Base-by-base conservation (phyloP, 2,888 invertebrate genomes). In the Lordiphosa fenestrarum region DNA sequence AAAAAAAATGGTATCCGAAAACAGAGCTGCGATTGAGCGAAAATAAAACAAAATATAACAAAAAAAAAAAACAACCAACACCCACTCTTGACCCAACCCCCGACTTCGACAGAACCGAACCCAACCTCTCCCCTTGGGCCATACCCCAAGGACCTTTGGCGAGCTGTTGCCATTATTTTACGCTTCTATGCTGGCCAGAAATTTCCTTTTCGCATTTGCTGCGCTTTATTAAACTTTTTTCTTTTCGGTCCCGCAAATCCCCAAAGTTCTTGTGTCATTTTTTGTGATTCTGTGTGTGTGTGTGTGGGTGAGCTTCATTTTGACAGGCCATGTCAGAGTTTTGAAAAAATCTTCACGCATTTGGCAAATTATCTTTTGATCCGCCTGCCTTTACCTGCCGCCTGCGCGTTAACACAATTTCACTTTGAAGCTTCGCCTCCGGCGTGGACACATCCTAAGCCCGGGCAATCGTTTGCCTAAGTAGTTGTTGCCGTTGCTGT, bases 331-430 rank as follows among this genome's bases (percentile, higher is more conserved):
- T 71, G 76, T 76, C 75, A 66, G 66, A 56, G 63, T 56, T 68
- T 58, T 58, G 67, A 70, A 73, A 83, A 87, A 85, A 84, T 84
- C 78, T 84, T 81, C 84, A 87, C 82, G 85, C 85, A 87, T 81
- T 73, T 87, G 75, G 71, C 82, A 87, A 87, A 87, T 87, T 84
- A 87, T 87, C 87, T 86, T 88, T 87, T 87, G 85, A 87, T 88
- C 87, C 87, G 73, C 63, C 70, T 69, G 75, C 82, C 30, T 86
- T 85, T 83, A 84, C 73, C 75, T 63, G 69, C 61, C 62, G 54
- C 50, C 60, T 51, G 51, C 62, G 65, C 71, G 84, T 84, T 84
- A 77, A 84, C 82, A 71, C 71, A 61, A 63, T 78, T 76, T 71
- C 78, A 71, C 69, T 61, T 66, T 47, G 61, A 48, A 41, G 54